These are phyloP conservation scores for Anhinga rufa DNA, from an alignment of 2,113 vertebrate species.

Conservation along the genomic window DNA sequence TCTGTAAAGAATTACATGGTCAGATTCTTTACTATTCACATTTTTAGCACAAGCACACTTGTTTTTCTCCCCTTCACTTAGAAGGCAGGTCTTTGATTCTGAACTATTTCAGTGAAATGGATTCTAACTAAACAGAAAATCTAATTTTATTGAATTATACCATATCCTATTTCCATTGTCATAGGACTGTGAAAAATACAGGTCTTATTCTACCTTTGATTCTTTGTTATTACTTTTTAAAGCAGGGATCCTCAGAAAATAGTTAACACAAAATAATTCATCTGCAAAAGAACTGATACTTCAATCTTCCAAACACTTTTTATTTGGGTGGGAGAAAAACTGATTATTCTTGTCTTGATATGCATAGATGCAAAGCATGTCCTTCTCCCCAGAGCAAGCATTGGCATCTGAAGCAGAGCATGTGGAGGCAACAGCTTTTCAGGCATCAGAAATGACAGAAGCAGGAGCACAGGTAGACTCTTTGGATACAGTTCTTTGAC, in stretches of 20 bases:
- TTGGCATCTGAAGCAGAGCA: constrained; percentile 44
- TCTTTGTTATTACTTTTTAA: neutral
- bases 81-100: neutral
- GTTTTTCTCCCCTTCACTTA: neutral
- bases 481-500: constrained; percentile 45
- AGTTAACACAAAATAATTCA: neutral
- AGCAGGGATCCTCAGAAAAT: neutral
- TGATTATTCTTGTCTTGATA: constrained; percentile 25
- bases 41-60: neutral
- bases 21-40: neutral
- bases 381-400: constrained; percentile 8
- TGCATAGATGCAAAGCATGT: constrained; percentile 9
- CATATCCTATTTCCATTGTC: neutral
- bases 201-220: neutral
- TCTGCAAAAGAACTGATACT: neutral
- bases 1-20: neutral
- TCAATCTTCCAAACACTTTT: neutral
- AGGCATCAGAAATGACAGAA: constrained; percentile 49
- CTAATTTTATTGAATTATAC: neutral
- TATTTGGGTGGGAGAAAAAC: neutral
- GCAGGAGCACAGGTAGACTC: neutral
- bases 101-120: neutral
- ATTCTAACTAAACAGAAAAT: constrained; percentile 10
- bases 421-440: constrained; percentile 50
- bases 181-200: neutral